Conservation (phyloP, 2,888 invertebrate genomes). For the Drosophila atripex region DNA sequence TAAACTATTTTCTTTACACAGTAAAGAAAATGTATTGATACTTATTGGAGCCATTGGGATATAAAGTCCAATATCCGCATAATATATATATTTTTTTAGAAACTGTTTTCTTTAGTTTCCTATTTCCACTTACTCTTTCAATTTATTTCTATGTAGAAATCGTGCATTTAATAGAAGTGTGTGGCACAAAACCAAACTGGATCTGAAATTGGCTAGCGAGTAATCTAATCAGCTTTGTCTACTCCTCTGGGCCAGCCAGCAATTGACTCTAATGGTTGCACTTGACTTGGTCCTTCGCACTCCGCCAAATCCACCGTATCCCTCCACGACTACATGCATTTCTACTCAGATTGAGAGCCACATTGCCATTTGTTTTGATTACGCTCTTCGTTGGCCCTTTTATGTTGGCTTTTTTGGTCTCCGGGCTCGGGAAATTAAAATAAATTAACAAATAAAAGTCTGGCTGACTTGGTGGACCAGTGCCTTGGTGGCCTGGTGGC, state of each 20-base stretch:
- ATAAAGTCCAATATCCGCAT: too few species aligned
- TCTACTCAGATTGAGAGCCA: conserved; percentile 45
- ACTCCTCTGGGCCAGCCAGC: conserved; percentile 29
- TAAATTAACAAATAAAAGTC: conserved; percentile 50
- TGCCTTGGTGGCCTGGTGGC: conserved; percentile 8
- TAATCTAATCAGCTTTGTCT: conserved; percentile 56
- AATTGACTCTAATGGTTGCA: conserved; percentile 50
- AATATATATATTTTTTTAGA: neutral
- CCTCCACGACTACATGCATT: conserved; percentile 38
- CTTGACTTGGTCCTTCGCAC: conserved; percentile 24
- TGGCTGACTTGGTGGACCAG: conserved; percentile 22
- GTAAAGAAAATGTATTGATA: neutral
- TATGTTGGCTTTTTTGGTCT: conserved; percentile 7
- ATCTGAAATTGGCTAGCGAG: conserved; percentile 36
- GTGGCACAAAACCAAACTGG: neutral
- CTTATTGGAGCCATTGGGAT: too few species aligned
- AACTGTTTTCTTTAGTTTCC: neutral
- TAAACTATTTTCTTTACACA: conserved; percentile 25
- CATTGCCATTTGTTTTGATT: conserved; percentile 54
- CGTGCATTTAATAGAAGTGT: neutral
- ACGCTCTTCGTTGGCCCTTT: conserved; percentile 19
- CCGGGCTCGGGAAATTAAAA: conserved; percentile 53
- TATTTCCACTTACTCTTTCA: neutral
- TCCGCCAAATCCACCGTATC: neutral
- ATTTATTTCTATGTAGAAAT: neutral